Evolutionary conservation across 2,113 vertebrate genomes (phyloP), one percentile per base, ranked within the genome.

Genomic region (Myxocyprinus asiaticus): DNA sequence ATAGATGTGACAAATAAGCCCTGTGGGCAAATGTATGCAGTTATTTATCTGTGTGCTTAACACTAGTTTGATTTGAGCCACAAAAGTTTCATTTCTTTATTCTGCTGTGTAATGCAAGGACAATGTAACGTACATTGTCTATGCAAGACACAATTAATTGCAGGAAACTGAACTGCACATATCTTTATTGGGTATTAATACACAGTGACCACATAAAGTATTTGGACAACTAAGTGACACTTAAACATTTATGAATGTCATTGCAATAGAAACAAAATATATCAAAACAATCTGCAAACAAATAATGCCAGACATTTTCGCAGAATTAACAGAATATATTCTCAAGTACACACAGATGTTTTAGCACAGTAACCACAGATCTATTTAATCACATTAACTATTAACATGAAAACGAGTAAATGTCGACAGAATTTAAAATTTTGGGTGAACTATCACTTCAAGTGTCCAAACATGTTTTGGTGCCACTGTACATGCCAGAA

Each of bases 1-100:
- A 81, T 83, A 82, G 70, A 81, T 81, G 79, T 83, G 84, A 85
- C 81, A 83, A 85, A 85, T 83, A 85, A 76, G 81, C 81, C 84
- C 79, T 72, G 77, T 81, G 83, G 76, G 83, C 71, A 84, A 84
- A 84, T 14, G 44, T 82, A 79, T 73, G 79, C 80, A 67, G 81
- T 84, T 84, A 84, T 84, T 84, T 84, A 82, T 84, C 77, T 82
- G 79, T 78, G 78, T 82, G 73, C 83, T 84, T 81, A 81, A 84
- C 76, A 68, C 71, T 82, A 61, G 63, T 55, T 71, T 67, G 75
- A 77, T 71, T n/a, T 62, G 47, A 22, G 76, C 15, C 47, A 76
- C 76, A 53, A 79, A 82, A 81, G 76, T 84, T 84, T 82, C 67
- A 79, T 81, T 53, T 42, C 71, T 84, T 71, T 70, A 64, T 76